A percentile compares a stretch with the other conserved stretches of the same genome.
Evolutionary conservation across 2,113 vertebrate species (phyloP).

Genomic region (Mustela lutreola): DNA sequence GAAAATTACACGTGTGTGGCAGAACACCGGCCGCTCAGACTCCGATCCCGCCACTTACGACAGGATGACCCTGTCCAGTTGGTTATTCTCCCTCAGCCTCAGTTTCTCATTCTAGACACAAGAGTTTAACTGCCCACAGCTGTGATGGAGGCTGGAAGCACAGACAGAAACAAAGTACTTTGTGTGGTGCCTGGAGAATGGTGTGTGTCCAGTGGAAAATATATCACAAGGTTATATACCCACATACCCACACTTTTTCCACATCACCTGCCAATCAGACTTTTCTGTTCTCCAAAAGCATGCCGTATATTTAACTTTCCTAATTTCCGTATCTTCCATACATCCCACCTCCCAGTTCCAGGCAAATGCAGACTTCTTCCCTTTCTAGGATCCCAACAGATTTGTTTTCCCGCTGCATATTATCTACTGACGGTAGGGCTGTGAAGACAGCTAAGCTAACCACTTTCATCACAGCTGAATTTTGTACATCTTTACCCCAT

Average conservation of each 20-base stretch:
- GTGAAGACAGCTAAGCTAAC: not conserved
- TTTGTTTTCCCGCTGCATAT: not conserved
- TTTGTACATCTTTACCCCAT: not conserved
- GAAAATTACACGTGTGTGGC: not conserved
- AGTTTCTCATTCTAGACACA: conserved; percentile 34
- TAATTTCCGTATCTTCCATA: not conserved
- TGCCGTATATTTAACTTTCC: not conserved
- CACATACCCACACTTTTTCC: not conserved
- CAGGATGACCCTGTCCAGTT: not conserved
- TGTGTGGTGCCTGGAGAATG: not conserved
- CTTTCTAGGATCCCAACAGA: not conserved
- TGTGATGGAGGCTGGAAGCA: not conserved
- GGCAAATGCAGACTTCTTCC: not conserved
- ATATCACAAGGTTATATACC: not conserved
- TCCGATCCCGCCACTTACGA: not conserved
- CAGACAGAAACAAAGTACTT: not conserved
- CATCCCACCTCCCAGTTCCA: not conserved
- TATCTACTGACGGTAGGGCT: not conserved
- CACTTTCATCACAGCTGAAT: not conserved
- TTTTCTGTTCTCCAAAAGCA: not conserved
- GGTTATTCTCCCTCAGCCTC: not conserved
- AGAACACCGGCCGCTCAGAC: not conserved
- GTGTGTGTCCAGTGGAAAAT: not conserved
- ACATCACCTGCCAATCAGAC: not conserved
- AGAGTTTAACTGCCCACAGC: not conserved